A percentile compares a stretch with the other conserved stretches of the same genome.
phyloP scores from a whole-genome alignment of 2,797 vertebrate genomes.

The Melopsittacus undulatus region DNA sequence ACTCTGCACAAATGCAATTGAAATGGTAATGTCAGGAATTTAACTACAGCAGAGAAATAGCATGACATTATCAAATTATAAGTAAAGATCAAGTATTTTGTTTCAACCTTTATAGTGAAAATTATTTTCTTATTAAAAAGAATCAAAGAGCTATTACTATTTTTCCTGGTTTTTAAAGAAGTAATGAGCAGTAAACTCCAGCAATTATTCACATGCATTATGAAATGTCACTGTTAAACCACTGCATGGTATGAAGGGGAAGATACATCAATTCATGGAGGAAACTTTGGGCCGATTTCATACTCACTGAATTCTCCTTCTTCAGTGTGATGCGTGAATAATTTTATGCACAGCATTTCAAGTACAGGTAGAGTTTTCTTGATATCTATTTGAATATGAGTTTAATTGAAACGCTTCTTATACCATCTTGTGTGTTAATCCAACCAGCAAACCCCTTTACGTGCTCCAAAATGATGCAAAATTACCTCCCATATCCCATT shows the following conservation, averaged over 20 bases:
- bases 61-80: slow-evolving; percentile 39
- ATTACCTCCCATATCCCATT: slow-evolving; percentile 41
- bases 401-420: slow-evolving; percentile 74
- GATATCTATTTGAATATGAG: slow-evolving; percentile 62
- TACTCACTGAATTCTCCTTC: slow-evolving; percentile 56
- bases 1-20: slow-evolving; percentile 7
- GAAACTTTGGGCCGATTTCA: slow-evolving; percentile 62
- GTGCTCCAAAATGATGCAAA: slow-evolving; percentile 56
- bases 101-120: slow-evolving; percentile 72
- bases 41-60: slow-evolving; percentile 39
- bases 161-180: slow-evolving; percentile 65
- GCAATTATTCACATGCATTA: slow-evolving; percentile 71
- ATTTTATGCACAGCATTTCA: slow-evolving; percentile 67
- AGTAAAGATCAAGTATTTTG: slow-evolving; percentile 61
- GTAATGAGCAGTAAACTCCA: slow-evolving; percentile 75
- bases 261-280: slow-evolving; percentile 40
- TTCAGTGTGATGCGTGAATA: slow-evolving; percentile 58
- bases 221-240: slow-evolving; percentile 70
- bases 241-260: background rate
- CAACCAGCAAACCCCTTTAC: slow-evolving; percentile 64
- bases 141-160: slow-evolving; percentile 54
- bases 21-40: slow-evolving; percentile 55
- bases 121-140: slow-evolving; percentile 69
- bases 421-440: slow-evolving; percentile 58
- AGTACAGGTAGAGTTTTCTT: slow-evolving; percentile 58